Conservation (phyloP, 2,113 vertebrate genomes). For the Glareola pratincola region DNA sequence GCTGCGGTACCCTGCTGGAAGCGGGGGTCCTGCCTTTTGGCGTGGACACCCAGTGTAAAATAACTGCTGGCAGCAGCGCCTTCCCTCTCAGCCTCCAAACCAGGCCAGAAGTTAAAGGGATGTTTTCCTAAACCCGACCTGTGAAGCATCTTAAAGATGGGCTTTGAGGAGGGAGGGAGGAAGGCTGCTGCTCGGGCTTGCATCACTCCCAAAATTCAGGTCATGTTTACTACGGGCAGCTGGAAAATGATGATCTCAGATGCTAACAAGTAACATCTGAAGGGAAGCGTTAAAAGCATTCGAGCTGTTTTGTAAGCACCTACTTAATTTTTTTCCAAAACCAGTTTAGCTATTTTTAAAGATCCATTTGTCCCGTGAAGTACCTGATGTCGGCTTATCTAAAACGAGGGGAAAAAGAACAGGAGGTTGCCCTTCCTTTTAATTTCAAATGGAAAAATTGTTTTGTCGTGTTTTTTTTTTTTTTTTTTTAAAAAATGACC, state of each 20-base stretch:
- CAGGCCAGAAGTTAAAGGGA: not conserved
- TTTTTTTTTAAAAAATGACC: not conserved
- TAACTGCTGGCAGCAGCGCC: not conserved
- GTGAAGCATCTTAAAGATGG: not conserved
- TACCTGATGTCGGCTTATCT: not conserved
- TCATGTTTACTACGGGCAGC: slow-evolving; percentile 63
- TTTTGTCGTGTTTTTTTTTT: not conserved
- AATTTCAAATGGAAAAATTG: not conserved
- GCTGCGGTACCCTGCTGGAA: not conserved
- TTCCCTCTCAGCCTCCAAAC: not conserved
- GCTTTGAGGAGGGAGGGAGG: not conserved
- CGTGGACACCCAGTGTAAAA: accelerated
- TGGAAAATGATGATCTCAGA: slow-evolving; percentile 62
- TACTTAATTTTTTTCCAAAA: slow-evolving; percentile 4
- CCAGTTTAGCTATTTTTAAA: not conserved
- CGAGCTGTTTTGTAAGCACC: slow-evolving; percentile 56
- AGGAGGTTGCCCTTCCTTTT: not conserved
- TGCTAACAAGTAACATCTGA: slow-evolving; percentile 65
- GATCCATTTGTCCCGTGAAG: not conserved
- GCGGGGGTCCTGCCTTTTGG: not conserved
- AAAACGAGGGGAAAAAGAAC: not conserved
- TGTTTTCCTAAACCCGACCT: not conserved
- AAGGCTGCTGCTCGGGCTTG: not conserved
- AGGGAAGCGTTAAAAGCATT: slow-evolving; percentile 2
- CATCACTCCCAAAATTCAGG: slow-evolving; percentile 27